Percentiles rank a stretch among this genome's conserved stretches.
Evolutionary conservation across 30 jellyfish, hydroid and myxozoan genomes (phyloP).

Genomic region (Turritopsis rubra): DNA sequence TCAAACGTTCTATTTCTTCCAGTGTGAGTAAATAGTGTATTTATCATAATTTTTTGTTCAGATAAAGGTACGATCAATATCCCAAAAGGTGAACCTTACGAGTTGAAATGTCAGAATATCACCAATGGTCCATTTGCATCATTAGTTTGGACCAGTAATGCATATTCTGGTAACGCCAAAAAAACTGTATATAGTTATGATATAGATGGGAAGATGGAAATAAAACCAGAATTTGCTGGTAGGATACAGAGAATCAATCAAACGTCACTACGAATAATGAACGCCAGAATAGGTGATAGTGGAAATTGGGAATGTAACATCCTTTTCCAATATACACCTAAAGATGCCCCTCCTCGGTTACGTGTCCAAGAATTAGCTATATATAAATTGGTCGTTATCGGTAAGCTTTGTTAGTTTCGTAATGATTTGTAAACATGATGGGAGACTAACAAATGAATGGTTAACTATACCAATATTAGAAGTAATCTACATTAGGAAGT

Average conservation of each 20-base stretch:
- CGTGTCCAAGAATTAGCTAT: neutral
- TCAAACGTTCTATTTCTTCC: too few species aligned
- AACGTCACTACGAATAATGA: neutral
- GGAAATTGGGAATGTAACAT: slow-evolving; percentile 3
- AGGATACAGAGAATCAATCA: neutral
- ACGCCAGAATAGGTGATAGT: slow-evolving; percentile 5
- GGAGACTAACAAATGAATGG: too few species aligned
- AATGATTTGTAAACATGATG: too few species aligned
- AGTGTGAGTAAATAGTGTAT: too few species aligned
- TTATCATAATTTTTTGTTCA: neutral
- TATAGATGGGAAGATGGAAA: neutral
- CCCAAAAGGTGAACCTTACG: neutral
- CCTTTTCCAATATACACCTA: neutral
- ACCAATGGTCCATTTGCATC: slow-evolving; percentile 10
- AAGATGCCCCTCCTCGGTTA: neutral
- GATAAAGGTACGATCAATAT: neutral
- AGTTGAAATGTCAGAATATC: neutral
- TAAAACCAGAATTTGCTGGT: neutral
- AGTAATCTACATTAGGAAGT: too few species aligned
- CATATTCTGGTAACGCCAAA: neutral
- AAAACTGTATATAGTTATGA: neutral
- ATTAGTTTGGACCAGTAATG: slow-evolving; percentile 7
- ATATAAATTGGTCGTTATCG: neutral
- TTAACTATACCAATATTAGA: too few species aligned
- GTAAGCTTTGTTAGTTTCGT: neutral